Evolutionary conservation across 1,140 invertebrate species (phyloP).

Genomic region (Caenorhabditis remanei): DNA sequence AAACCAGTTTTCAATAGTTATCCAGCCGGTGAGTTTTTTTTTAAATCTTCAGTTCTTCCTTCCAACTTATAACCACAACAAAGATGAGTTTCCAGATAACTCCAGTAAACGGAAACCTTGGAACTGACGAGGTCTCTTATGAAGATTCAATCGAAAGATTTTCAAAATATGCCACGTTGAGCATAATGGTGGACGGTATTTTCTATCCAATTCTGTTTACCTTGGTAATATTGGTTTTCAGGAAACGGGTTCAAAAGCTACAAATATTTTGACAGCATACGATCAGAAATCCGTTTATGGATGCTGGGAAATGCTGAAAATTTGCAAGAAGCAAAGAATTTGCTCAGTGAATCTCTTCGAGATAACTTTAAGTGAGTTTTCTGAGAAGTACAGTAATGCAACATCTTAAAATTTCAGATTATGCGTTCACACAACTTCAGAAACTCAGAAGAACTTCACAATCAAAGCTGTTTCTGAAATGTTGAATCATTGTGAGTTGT

Average conservation of each 20-base stretch:
- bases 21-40: background rate
- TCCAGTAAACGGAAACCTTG: background rate
- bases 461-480: background rate
- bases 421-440: slow-evolving; percentile 3
- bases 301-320: slow-evolving; percentile 33
- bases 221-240: background rate
- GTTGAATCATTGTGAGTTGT: slow-evolving; percentile 37
- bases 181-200: slow-evolving; percentile 20
- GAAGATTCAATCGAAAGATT: background rate
- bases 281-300: slow-evolving; percentile 13
- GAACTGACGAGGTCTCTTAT: background rate
- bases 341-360: background rate
- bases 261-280: slow-evolving; percentile 12
- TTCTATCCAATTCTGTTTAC: background rate
- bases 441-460: background rate
- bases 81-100: slow-evolving; percentile 1
- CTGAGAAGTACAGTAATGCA: background rate
- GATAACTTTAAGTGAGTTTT: slow-evolving; percentile 2
- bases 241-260: slow-evolving; percentile 44
- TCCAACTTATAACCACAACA: background rate
- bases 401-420: background rate
- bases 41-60: background rate
- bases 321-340: slow-evolving; percentile 20
- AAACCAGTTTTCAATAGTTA: slow-evolving; percentile 11
- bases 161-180: background rate